Conservation (phyloP, 1,140 invertebrate genomes). For the Habropoda laboriosa region DNA sequence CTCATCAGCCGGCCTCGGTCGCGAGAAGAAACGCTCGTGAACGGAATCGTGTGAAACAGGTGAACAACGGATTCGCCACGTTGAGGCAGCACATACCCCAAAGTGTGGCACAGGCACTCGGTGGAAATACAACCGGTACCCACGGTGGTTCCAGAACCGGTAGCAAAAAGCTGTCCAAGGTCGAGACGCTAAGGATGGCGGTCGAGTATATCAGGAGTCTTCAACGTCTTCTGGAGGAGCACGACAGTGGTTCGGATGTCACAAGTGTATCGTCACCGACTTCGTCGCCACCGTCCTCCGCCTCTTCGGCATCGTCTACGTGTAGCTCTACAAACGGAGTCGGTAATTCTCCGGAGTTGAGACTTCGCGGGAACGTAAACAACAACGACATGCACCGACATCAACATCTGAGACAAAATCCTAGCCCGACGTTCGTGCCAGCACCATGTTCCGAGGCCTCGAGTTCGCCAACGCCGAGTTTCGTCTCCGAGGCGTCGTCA, state of each 20-base stretch:
- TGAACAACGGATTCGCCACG: conserved; percentile 96
- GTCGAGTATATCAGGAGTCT: conserved; percentile 96
- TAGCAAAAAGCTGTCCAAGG: conserved; percentile 95
- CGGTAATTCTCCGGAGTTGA: conserved; percentile 36
- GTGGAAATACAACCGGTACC: conserved; percentile 74
- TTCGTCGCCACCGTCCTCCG: conserved; percentile 62
- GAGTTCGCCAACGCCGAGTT: conserved; percentile 90
- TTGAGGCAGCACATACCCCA: conserved; percentile 93
- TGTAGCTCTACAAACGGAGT: conserved; percentile 47
- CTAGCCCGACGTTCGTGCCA: conserved; percentile 75
- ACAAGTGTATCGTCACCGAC: conserved; percentile 62
- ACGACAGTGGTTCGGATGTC: conserved; percentile 79
- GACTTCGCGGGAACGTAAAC: conserved; percentile 59
- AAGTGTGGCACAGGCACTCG: conserved; percentile 87
- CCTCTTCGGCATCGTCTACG: conserved; percentile 57
- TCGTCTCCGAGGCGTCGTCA: conserved; percentile 89
- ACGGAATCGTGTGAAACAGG: conserved; percentile 96
- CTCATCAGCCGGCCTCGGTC: conserved; percentile 90
- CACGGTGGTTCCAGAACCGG: conserved; percentile 85
- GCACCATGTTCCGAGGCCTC: conserved; percentile 88
- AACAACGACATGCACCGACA: conserved; percentile 55
- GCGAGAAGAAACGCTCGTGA: conserved; percentile 95
- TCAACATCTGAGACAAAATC: conserved; percentile 69
- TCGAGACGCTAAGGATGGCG: conserved; percentile 95
- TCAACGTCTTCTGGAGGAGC: conserved; percentile 90